phyloP scores from a whole-genome alignment of 2,797 vertebrate genomes.

The Bucorvus abyssinicus region DNA sequence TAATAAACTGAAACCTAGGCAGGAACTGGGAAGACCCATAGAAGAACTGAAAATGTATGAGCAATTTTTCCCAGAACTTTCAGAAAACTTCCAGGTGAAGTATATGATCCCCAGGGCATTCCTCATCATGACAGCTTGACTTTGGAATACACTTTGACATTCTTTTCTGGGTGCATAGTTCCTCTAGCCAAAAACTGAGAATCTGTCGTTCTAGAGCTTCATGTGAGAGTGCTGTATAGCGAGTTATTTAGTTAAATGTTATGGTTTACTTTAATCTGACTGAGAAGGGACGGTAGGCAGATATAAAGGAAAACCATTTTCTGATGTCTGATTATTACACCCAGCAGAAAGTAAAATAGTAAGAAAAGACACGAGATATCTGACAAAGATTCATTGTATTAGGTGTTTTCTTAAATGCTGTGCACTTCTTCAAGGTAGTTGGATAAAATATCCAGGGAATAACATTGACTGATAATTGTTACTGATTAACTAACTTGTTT shows the following conservation, averaged over 20 bases:
- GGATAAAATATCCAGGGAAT: not conserved
- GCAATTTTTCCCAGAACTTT: slow-evolving; percentile 90
- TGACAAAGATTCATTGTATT: not conserved
- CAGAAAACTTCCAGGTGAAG: slow-evolving; percentile 92
- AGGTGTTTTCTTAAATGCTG: not conserved
- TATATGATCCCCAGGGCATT: not conserved
- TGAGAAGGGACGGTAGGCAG: not conserved
- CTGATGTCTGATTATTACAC: not conserved
- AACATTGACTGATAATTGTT: not conserved
- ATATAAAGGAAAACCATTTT: not conserved
- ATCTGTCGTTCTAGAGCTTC: not conserved
- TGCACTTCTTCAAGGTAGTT: not conserved
- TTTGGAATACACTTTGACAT: not conserved
- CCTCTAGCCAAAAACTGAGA: not conserved
- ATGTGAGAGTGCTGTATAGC: not conserved
- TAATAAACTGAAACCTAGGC: slow-evolving; percentile 88
- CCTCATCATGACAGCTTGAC: not conserved
- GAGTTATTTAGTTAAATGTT: not conserved
- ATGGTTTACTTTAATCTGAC: not conserved
- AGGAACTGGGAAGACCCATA: slow-evolving; percentile 78
- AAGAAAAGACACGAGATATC: not conserved
- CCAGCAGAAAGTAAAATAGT: not conserved
- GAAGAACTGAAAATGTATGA: slow-evolving; percentile 93
- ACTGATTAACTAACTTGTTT: not conserved
- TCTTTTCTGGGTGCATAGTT: not conserved